These are phyloP conservation scores for Steinernema hermaphroditum DNA, from an alignment of 2,888 invertebrate species.

Conservation along the genomic window DNA sequence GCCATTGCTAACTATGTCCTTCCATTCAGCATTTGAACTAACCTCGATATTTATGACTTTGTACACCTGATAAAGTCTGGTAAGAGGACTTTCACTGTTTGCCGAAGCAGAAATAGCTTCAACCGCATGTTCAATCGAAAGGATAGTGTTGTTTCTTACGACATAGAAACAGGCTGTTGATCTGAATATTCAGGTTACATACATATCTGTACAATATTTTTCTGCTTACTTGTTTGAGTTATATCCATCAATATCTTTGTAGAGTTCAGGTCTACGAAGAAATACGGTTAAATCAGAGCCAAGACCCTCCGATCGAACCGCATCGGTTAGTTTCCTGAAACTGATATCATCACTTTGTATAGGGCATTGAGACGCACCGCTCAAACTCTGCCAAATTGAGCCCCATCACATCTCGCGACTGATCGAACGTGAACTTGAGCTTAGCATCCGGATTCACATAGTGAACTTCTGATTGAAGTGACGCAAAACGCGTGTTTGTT, in stretches of 20 bases:
- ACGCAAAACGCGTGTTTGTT: conserved; percentile 1
- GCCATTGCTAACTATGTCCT: too few relatives aligned
- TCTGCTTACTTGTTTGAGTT: conserved; percentile 1
- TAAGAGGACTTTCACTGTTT: conserved; percentile 38
- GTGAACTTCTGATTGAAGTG: conserved; percentile 43
- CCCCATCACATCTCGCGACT: conserved; percentile 50
- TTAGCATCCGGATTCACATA: conserved; percentile 48
- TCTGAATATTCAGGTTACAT: conserved; percentile 28
- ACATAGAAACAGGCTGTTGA: conserved; percentile 37
- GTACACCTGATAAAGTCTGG: conserved; percentile 37
- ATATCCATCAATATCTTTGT: conserved; percentile 3
- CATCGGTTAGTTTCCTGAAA: conserved; percentile 11
- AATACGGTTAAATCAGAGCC: conserved; percentile 1
- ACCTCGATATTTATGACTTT: conserved; percentile 38
- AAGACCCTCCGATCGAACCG: not conserved
- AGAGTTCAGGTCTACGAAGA: conserved; percentile 15
- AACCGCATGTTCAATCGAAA: conserved; percentile 25
- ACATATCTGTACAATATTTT: not conserved
- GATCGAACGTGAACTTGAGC: conserved; percentile 51
- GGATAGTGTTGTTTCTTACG: conserved; percentile 17
- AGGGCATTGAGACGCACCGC: conserved; percentile 9
- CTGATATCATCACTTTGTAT: too few relatives aligned
- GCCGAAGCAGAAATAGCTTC: conserved; percentile 37
- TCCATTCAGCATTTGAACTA: not conserved
- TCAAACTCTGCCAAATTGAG: conserved; percentile 44